A percentile compares a stretch with the other conserved stretches of the same genome.
Conservation (phyloP, 2,797 vertebrate genomes). For the Babyrousa celebensis region DNA sequence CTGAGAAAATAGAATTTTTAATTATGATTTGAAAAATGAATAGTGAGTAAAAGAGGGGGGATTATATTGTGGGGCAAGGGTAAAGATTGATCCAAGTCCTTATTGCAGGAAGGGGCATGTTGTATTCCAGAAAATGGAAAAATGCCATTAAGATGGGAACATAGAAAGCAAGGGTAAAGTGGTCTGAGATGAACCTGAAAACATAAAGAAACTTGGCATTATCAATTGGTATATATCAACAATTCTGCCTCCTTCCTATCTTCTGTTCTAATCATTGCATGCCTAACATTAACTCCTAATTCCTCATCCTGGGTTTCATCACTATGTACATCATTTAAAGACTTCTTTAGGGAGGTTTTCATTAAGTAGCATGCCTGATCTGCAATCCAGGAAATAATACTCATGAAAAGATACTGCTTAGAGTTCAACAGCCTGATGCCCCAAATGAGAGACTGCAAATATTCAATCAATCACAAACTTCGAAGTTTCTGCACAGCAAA, state of each 20-base stretch:
- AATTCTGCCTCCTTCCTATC: background rate
- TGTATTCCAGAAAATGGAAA: background rate
- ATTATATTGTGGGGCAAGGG: background rate
- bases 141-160: background rate
- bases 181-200: background rate
- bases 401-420: background rate
- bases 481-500: too few relatives aligned
- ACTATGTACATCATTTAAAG: background rate
- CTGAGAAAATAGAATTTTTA: background rate
- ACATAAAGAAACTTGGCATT: background rate
- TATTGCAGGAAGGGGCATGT: background rate
- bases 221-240: background rate
- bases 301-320: background rate
- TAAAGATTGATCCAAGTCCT: background rate
- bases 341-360: background rate
- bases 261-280: background rate
- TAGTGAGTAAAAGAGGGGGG: background rate
- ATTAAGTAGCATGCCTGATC: background rate
- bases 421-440: background rate
- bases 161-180: conserved; percentile 3
- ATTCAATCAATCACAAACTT: background rate
- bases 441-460: background rate
- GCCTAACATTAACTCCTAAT: background rate
- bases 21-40: background rate
- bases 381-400: background rate